Evolutionary conservation across 2,113 vertebrate species (phyloP).

Genomic region (Nerophis lumbriciformis): DNA sequence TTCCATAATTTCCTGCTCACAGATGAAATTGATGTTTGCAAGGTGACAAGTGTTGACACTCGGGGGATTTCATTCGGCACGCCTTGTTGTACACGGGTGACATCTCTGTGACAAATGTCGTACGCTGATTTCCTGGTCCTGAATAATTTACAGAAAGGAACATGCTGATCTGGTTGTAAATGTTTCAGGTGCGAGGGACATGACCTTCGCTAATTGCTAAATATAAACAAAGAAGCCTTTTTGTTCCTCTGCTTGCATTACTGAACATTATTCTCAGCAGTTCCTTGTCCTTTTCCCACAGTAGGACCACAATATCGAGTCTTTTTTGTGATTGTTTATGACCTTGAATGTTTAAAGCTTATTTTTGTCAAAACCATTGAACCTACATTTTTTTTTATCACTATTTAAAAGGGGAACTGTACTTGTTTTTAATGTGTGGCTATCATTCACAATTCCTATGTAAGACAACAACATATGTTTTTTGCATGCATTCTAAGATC

Average conservation of each 20-base stretch:
- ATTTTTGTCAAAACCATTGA: no score
- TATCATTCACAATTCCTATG: no score
- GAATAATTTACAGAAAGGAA: conserved; percentile 38
- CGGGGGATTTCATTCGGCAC: conserved; percentile 21
- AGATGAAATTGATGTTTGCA: conserved; percentile 45
- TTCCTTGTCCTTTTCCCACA: no score
- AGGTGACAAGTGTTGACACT: conserved; percentile 47
- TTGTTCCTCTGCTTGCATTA: conserved; percentile 16
- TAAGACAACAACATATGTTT: no score
- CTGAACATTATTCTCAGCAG: conserved; percentile 11
- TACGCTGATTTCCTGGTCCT: conserved; percentile 34
- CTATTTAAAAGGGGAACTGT: no score
- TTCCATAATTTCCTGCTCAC: conserved; percentile 12
- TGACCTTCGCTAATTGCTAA: conserved; percentile 29
- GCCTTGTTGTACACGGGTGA: conserved; percentile 40
- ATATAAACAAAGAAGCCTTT: conserved; percentile 43
- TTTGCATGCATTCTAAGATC: no score
- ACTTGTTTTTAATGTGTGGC: no score
- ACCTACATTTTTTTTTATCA: no score
- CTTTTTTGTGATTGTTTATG: no score
- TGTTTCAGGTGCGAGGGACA: conserved; percentile 29
- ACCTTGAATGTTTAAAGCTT: no score
- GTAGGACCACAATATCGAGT: no score
- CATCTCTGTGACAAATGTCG: conserved; percentile 50
- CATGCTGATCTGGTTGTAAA: conserved; percentile 47